Evolutionary conservation across 2,113 vertebrate genomes (phyloP), one percentile per base, ranked within the genome.

Genomic region (Lates calcarifer): DNA sequence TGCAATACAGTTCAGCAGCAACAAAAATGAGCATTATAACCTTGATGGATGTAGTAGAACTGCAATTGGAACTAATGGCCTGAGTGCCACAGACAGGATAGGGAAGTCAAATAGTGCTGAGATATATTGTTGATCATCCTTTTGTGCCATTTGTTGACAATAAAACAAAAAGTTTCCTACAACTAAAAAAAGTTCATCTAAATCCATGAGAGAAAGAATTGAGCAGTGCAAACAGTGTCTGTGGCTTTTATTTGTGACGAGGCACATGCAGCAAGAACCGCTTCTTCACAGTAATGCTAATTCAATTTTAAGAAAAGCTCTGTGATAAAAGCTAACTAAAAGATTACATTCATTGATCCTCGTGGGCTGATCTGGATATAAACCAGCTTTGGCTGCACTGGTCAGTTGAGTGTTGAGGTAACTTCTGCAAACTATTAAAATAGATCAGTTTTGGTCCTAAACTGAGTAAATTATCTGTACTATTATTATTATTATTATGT

Each of bases 191-290:
- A 17, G 18, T 31, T 13, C 11, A 20, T 18, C n/a, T n/a, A n/a
- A n/a, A n/a, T n/a, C n/a, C n/a, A n/a, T n/a, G n/a, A n/a, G 6
- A 49, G 28, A 73, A 41, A 5, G n/a, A 56, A n/a, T 28, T 4
- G 65, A 45, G 4, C 51, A 29, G 55, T 45, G 26, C 33, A 53
- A 63, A 35, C 61, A 33, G 31, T 11, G 17, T 24, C 3, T n/a
- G 15, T 66, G 47, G 28, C 33, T 72, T 88, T 85, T 79, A 85
- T 85, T 88, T 71, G 47, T 20, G 29, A 33, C 10, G 29, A 33
- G 20, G 47, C 8, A 33, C 49, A 24, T 2, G 11, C 28, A 68
- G 24, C 33, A 35, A 33, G 24, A 18, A 43, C 41, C 14, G 18
- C 10, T 39, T 14, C 5, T n/a, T 51, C 29, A 53, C 24, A 51